Evolutionary conservation across 1,140 invertebrate species (phyloP).

Genomic region (fruit fly (Drosophila melanogaster)): Release_6_plus_ISO1_MT NT_033777.3:17854501-17855000

Average conservation of each 20-base stretch:
- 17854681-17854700: conserved; percentile 8
- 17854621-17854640: background rate
- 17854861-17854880: conserved; percentile 36
- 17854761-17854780: conserved; percentile 50
- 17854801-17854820: conserved; percentile 32
- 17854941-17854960: background rate
- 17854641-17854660: background rate
- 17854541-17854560: too few relatives aligned
- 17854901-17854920: conserved; percentile 46
- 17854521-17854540: too few relatives aligned
- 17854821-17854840: conserved; percentile 22
- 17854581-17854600: too few relatives aligned
- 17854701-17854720: conserved; percentile 27
- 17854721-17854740: conserved; percentile 18
- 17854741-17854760: background rate
- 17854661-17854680: background rate
- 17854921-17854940: conserved; percentile 25
- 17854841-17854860: conserved; percentile 17
- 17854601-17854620: background rate
- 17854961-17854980: too few relatives aligned
- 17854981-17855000: background rate
- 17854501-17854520: too few relatives aligned
- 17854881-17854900: conserved; percentile 30
- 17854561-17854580: background rate
- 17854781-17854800: conserved; percentile 36